phyloP scores from a whole-genome alignment of 2,113 vertebrate species.

The Narcine bancroftii region DNA sequence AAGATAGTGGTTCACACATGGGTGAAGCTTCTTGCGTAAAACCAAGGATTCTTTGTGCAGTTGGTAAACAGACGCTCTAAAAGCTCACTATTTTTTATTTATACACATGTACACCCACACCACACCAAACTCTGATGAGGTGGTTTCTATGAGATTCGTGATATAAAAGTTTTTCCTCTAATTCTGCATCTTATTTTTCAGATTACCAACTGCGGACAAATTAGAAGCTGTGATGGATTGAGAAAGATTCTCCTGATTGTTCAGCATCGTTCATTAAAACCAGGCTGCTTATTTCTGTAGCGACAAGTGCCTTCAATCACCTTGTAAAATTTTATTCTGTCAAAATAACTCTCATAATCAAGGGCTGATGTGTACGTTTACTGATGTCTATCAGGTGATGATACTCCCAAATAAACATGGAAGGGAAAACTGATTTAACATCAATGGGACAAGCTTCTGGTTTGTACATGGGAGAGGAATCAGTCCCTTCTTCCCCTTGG shows the following conservation, averaged over 20 bases:
- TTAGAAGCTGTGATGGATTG: not conserved
- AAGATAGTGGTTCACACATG: not conserved
- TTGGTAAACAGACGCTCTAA: no score
- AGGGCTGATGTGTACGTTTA: not conserved
- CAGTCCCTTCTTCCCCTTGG: not conserved
- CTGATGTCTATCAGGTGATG: no score
- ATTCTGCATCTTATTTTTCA: not conserved
- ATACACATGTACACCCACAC: no score
- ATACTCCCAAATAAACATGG: not conserved
- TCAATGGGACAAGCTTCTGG: not conserved
- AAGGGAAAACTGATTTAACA: not conserved
- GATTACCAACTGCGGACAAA: constrained; percentile 11
- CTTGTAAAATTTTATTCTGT: not conserved
- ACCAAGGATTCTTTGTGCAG: not conserved
- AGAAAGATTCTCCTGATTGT: not conserved
- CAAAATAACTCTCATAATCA: not conserved
- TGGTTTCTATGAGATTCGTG: no score
- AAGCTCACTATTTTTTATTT: no score
- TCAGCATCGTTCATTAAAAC: not conserved
- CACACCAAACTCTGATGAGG: not conserved
- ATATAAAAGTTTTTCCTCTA: not conserved
- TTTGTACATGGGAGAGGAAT: not conserved
- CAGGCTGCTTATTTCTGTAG: not conserved
- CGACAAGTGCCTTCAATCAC: not conserved
- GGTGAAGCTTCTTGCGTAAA: not conserved